These are phyloP conservation scores for Shargacucullia verbasci DNA, from an alignment of 2,888 invertebrate genomes.

Conservation along the genomic window DNA sequence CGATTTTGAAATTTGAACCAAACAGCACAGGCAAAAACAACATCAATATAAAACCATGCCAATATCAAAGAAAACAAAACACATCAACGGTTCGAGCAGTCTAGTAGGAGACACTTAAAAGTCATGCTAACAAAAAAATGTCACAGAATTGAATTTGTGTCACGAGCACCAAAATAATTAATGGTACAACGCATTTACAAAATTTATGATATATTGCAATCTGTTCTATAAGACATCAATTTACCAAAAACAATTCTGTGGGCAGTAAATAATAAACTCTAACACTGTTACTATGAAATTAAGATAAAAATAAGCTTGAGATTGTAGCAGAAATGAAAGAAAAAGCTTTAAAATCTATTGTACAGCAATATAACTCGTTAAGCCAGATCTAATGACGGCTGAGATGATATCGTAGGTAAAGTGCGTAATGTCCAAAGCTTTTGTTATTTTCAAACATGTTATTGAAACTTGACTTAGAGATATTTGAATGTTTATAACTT, in stretches of 20 bases:
- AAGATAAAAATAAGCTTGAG: constrained; percentile 79
- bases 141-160: constrained; percentile 54
- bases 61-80: constrained; percentile 68
- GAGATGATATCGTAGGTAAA: constrained; percentile 73
- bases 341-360: constrained; percentile 84
- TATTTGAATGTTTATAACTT: constrained; percentile 70
- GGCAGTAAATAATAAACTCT: constrained; percentile 54
- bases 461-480: constrained; percentile 87
- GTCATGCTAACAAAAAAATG: constrained; percentile 77
- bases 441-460: constrained; percentile 84
- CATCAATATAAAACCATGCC: constrained; percentile 83
- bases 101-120: constrained; percentile 77
- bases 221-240: constrained; percentile 22
- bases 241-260: constrained; percentile 57
- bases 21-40: constrained; percentile 78
- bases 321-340: constrained; percentile 80
- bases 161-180: constrained; percentile 20
- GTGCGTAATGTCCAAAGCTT: constrained; percentile 78
- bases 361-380: constrained; percentile 81
- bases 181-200: not conserved
- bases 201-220: not conserved
- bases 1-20: constrained; percentile 60
- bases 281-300: constrained; percentile 80
- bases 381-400: constrained; percentile 81
- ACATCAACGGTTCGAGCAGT: constrained; percentile 78